Conservation (phyloP, 1,140 invertebrate genomes). For the Trissolcus basalis region DNA sequence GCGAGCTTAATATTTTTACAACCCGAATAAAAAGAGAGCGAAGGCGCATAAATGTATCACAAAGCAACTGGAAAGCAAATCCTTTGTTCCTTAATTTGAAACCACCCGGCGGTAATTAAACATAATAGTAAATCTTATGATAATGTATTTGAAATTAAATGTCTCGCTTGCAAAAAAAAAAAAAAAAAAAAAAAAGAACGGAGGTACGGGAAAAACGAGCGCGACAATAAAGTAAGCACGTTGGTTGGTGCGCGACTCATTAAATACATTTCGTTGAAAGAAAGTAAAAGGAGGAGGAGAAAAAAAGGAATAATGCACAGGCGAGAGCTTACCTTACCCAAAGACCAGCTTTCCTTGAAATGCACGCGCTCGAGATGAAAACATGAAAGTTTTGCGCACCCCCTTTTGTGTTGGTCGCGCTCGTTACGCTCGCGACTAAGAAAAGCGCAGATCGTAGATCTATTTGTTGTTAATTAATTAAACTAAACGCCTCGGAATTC, state of each 20-base stretch:
- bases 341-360: constrained; percentile 6
- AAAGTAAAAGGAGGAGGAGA: background rate
- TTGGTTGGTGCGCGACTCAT: constrained; percentile 24
- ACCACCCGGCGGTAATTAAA: constrained; percentile 37
- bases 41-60: background rate
- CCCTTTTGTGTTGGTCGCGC: background rate
- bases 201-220: too few species aligned
- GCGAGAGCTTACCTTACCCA: constrained; percentile 16
- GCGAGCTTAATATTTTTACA: background rate
- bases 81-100: constrained; percentile 39
- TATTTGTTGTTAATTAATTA: constrained; percentile 34
- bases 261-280: constrained; percentile 25
- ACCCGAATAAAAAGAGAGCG: background rate
- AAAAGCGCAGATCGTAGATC: background rate
- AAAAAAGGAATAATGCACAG: too few species aligned
- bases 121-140: constrained; percentile 29
- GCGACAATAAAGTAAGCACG: constrained; percentile 12
- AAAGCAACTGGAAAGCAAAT: background rate
- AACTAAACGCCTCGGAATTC: constrained; percentile 12
- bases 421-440: background rate
- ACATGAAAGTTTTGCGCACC: constrained; percentile 4
- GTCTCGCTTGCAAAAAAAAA: constrained; percentile 8
- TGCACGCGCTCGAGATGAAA: constrained; percentile 12
- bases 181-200: too few species aligned
- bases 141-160: constrained; percentile 47